Evolutionary conservation across 2,797 vertebrate genomes (phyloP).

Genomic region (Syndactyla subalaris): DNA sequence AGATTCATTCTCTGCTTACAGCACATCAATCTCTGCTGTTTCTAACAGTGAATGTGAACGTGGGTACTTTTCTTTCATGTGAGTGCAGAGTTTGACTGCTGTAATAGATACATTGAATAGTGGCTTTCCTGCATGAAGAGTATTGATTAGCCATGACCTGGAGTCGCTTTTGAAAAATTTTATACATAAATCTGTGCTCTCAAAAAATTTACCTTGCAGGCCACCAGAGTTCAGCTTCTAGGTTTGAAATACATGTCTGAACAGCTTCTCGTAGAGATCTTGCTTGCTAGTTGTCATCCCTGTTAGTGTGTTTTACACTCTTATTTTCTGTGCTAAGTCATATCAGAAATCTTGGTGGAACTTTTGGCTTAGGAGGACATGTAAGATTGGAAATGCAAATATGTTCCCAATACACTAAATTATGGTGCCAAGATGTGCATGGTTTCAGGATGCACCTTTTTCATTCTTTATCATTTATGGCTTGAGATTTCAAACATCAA

Average conservation of each 20-base stretch:
- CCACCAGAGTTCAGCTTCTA: background rate
- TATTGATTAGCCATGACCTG: background rate
- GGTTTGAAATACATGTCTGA: background rate
- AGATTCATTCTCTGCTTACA: background rate
- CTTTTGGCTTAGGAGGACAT: background rate
- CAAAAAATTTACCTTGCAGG: background rate
- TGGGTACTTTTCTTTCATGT: background rate
- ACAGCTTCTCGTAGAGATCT: background rate
- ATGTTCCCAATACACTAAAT: background rate
- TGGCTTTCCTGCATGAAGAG: background rate
- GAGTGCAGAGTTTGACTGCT: background rate
- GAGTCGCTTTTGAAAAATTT: background rate
- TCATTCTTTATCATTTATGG: background rate
- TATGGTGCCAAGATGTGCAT: background rate
- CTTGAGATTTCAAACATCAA: background rate
- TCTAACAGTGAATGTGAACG: background rate
- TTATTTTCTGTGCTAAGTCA: background rate
- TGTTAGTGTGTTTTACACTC: background rate
- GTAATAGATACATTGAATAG: background rate
- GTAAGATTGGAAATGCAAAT: background rate
- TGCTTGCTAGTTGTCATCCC: background rate
- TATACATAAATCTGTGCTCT: background rate
- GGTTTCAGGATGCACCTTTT: background rate
- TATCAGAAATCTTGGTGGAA: background rate
- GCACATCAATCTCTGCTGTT: background rate